A percentile compares a stretch with the other conserved stretches of the same genome.
These are phyloP conservation scores for Musca vetustissima DNA, from an alignment of 1,140 invertebrate genomes.

Conservation along the genomic window DNA sequence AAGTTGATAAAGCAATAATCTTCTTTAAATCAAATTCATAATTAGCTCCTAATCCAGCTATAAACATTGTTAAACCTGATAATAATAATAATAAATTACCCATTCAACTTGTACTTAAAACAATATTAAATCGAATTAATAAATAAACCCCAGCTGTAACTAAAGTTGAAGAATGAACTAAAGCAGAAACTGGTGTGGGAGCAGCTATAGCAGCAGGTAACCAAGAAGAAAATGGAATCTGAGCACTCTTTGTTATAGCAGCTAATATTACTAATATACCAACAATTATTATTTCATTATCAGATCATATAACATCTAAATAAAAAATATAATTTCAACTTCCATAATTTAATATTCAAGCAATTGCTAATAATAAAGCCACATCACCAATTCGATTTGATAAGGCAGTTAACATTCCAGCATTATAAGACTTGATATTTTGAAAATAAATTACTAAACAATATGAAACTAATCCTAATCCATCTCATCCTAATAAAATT, in stretches of 20 bases:
- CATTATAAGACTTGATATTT: no score
- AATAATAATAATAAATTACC: constrained; percentile 56
- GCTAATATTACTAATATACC: no score
- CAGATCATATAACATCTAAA: no score
- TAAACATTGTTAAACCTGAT: constrained; percentile 62
- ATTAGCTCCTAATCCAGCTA: constrained; percentile 61
- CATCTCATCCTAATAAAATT: no score
- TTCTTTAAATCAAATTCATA: constrained; percentile 70
- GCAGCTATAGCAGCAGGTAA: constrained; percentile 71
- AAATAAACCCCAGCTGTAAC: constrained; percentile 73
- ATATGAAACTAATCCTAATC: no score
- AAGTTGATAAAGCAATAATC: constrained; percentile 72
- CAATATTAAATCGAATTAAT: constrained; percentile 65
- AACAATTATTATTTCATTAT: no score
- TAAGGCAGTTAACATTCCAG: no score
- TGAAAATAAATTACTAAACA: no score
- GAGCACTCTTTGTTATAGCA: constrained; percentile 71
- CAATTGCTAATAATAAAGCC: no score
- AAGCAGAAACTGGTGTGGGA: constrained; percentile 69
- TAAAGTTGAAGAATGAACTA: constrained; percentile 75
- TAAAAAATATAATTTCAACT: no score
- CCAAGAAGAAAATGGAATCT: constrained; percentile 71
- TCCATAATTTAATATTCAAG: no score
- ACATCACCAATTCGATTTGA: no score
- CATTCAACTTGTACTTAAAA: constrained; percentile 46